Evolutionary conservation across 2,888 invertebrate genomes (phyloP).

Genomic region (Temnothorax rugatulus): DNA sequence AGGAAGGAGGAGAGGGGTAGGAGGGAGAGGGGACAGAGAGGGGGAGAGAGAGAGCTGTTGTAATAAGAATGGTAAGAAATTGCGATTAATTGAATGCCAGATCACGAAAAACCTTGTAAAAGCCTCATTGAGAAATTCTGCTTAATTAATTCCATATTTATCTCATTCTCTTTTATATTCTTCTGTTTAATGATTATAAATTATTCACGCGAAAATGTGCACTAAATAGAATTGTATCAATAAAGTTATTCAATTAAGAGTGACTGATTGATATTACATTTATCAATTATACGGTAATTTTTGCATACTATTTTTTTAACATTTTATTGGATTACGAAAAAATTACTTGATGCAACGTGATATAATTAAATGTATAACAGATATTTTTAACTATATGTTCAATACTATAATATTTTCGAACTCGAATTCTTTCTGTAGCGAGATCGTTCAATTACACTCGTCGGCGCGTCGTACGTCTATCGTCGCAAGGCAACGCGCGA

Average conservation of each 20-base stretch:
- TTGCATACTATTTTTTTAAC: not conserved
- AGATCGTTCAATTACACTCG: constrained; percentile 3
- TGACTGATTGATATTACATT: not conserved
- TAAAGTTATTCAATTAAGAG: not conserved
- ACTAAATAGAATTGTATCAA: not conserved
- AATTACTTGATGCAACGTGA: not conserved
- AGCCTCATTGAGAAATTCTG: not conserved
- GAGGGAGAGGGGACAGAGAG: too few relatives aligned
- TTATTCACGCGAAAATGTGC: not conserved
- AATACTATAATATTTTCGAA: not conserved
- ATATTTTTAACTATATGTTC: not conserved
- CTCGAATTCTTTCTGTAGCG: not conserved
- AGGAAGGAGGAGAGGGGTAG: not conserved
- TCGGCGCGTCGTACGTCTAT: constrained; percentile 4
- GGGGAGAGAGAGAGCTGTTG: not conserved
- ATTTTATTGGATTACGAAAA: not conserved
- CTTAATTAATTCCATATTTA: not conserved
- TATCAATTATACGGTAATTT: not conserved
- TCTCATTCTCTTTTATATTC: not conserved
- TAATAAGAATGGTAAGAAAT: constrained; percentile 10
- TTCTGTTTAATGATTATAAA: not conserved
- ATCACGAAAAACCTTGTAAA: not conserved
- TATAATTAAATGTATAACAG: not conserved
- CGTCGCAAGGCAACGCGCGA: constrained; percentile 14
- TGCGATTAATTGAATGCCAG: constrained; percentile 26